These are phyloP conservation scores for Pipa parva DNA, from an alignment of 2,113 vertebrate genomes.

Conservation along the genomic window DNA sequence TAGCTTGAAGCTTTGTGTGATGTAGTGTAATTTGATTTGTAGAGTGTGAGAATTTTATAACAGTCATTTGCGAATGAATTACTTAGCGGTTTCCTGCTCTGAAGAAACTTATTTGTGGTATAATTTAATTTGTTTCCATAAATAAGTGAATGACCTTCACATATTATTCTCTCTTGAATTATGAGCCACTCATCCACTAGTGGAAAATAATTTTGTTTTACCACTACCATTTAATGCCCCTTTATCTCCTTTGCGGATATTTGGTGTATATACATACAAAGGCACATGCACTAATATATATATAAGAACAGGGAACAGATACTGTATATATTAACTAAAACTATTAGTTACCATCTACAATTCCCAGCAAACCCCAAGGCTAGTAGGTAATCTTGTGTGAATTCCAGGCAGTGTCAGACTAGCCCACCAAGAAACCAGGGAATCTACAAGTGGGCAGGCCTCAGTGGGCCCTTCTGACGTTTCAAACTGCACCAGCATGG, in stretches of 20 bases:
- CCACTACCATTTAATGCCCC: constrained; percentile 33
- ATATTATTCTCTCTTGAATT: constrained; percentile 54
- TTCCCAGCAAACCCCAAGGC: no score
- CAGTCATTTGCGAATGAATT: constrained; percentile 54
- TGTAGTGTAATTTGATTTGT: constrained; percentile 47
- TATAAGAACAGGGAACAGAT: no score
- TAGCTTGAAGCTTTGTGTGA: constrained; percentile 13
- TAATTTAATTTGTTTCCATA: constrained; percentile 58
- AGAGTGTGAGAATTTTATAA: constrained; percentile 51
- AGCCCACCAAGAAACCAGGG: no score
- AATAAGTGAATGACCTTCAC: constrained; percentile 61
- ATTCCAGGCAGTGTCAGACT: no score
- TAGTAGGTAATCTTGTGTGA: no score
- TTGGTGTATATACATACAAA: no score
- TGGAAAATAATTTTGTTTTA: constrained; percentile 46
- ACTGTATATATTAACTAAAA: no score
- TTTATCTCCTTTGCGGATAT: neutral
- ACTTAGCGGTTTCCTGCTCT: constrained; percentile 54
- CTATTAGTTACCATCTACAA: no score
- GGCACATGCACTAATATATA: no score
- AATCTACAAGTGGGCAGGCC: no score
- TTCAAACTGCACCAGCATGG: no score
- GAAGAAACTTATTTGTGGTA: constrained; percentile 60
- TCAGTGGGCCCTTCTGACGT: no score
- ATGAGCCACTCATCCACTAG: constrained; percentile 30